phyloP scores from a whole-genome alignment of 1,140 invertebrate species.

The Ladona fulva region DNA sequence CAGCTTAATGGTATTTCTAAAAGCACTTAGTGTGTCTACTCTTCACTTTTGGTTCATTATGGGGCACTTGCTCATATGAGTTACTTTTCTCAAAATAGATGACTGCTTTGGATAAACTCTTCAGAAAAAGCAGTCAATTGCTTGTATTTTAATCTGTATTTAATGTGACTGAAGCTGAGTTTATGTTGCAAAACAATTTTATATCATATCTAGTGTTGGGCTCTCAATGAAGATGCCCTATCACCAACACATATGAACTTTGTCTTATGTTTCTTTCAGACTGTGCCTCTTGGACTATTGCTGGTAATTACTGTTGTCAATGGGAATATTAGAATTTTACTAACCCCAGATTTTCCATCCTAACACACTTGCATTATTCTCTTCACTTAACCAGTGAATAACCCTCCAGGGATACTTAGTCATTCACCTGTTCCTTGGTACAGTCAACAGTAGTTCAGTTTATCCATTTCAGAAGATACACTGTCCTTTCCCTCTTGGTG shows the following conservation, averaged over 20 bases:
- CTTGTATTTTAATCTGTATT: too few relatives aligned
- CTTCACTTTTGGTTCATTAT: too few relatives aligned
- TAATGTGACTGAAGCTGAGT: too few relatives aligned
- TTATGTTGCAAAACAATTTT: too few relatives aligned
- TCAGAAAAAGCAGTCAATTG: too few relatives aligned
- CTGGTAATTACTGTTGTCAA: conserved; percentile 48
- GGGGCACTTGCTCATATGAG: too few relatives aligned
- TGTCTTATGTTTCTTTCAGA: conserved; percentile 45
- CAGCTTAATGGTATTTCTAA: too few relatives aligned
- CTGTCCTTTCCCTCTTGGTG: not conserved
- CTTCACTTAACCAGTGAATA: not conserved
- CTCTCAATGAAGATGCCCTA: conserved; percentile 1
- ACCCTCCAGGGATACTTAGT: not conserved
- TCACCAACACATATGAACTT: not conserved
- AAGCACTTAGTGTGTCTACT: too few relatives aligned
- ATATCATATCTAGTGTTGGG: not conserved
- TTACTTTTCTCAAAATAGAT: too few relatives aligned
- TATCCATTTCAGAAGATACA: not conserved
- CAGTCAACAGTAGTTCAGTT: conserved; percentile 6
- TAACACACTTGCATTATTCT: conserved; percentile 10
- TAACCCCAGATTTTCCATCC: conserved; percentile 11
- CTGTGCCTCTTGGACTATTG: conserved; percentile 59
- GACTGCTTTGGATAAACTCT: too few relatives aligned
- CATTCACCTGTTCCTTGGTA: not conserved
- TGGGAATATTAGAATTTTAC: conserved; percentile 18